Conservation (phyloP, 2,888 invertebrate species). For the Tricholauxania praeusta region DNA sequence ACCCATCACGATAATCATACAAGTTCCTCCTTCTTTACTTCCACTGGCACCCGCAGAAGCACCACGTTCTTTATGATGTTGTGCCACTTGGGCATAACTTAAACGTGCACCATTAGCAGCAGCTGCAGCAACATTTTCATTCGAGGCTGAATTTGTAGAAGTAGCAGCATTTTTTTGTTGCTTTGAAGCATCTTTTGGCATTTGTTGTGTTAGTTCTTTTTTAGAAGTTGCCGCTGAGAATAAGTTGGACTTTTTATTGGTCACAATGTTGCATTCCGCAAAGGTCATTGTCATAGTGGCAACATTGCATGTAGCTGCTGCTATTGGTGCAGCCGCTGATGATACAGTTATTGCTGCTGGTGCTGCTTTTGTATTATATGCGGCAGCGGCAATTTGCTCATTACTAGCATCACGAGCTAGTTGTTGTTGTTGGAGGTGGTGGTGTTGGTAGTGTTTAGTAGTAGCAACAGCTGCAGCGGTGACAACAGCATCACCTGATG, state of each 20-base stretch:
- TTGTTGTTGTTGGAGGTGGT: background rate
- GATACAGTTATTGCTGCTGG: slow-evolving; percentile 1
- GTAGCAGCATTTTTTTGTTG: slow-evolving; percentile 61
- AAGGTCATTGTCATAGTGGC: slow-evolving; percentile 71
- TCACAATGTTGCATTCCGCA: slow-evolving; percentile 56
- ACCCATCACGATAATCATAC: slow-evolving; percentile 31
- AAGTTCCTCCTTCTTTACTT: slow-evolving; percentile 38
- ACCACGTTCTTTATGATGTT: slow-evolving; percentile 72
- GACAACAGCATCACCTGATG: background rate
- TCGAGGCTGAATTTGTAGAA: slow-evolving; percentile 59
- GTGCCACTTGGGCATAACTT: slow-evolving; percentile 78
- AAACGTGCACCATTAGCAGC: slow-evolving; percentile 61
- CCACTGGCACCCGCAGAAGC: slow-evolving; percentile 41
- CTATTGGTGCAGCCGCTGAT: slow-evolving; percentile 10
- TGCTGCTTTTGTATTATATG: slow-evolving; percentile 19
- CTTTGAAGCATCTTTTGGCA: slow-evolving; percentile 59
- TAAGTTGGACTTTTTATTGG: slow-evolving; percentile 56
- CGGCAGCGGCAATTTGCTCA: slow-evolving; percentile 3
- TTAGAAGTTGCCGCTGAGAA: slow-evolving; percentile 51
- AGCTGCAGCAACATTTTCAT: slow-evolving; percentile 53
- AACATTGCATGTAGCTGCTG: slow-evolving; percentile 65
- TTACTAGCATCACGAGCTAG: slow-evolving; percentile 11
- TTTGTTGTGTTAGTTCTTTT: slow-evolving; percentile 51
- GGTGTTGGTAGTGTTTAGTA: too few relatives aligned
- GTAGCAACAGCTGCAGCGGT: slow-evolving; percentile 2